These are phyloP conservation scores for Gallinago stenura DNA, from an alignment of 2,797 vertebrate genomes.

Conservation along the genomic window DNA sequence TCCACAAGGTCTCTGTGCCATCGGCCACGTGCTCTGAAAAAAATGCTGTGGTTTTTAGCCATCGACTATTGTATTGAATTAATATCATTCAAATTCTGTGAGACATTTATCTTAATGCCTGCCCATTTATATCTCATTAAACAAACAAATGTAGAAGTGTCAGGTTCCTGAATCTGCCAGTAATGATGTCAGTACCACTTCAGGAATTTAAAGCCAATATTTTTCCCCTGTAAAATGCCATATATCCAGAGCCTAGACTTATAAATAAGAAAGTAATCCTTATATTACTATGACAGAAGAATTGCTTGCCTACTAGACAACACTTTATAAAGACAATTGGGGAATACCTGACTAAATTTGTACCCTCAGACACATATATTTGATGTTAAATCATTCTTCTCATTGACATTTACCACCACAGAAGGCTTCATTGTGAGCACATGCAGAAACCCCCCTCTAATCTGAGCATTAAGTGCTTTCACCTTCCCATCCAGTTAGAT, in stretches of 20 bases:
- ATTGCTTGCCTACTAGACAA: neutral
- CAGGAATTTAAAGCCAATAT: neutral
- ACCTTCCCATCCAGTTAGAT: neutral
- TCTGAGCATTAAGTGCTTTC: neutral
- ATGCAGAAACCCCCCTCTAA: neutral
- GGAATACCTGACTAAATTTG: neutral
- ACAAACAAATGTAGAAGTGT: neutral
- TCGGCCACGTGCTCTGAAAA: neutral
- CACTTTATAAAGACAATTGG: neutral
- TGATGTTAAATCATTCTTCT: neutral
- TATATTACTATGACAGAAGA: neutral
- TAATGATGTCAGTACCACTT: neutral
- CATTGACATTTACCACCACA: neutral
- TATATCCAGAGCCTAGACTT: neutral
- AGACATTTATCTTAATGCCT: neutral
- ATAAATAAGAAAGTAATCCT: neutral
- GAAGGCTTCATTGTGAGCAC: neutral
- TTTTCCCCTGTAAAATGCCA: neutral
- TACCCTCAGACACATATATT: neutral
- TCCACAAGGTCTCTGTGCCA: neutral
- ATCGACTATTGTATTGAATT: neutral
- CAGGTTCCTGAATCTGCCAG: neutral
- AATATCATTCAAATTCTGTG: neutral
- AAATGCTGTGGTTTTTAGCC: neutral
- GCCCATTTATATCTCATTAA: neutral